Base-by-base conservation (phyloP, 2,797 vertebrate genomes). In the Amniataba percoides region DNA sequence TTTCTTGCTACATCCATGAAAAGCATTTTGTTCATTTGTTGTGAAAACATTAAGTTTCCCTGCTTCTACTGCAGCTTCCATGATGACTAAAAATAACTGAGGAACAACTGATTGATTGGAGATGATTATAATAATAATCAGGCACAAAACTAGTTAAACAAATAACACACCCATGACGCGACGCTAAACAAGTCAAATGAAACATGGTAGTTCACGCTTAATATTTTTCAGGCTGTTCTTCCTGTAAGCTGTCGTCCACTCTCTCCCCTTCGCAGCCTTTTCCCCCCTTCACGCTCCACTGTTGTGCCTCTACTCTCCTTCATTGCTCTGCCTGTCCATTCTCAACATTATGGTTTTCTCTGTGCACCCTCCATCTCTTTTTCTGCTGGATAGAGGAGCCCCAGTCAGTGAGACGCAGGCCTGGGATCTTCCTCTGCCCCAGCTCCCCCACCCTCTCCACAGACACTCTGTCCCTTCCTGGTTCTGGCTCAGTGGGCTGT, bases 391-490 rank as follows among this genome's bases (percentile, higher is more conserved):
- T 93, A 97, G 97, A 95, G 89, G 90, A 87, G 86, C 87, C 86
- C 94, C 92, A 87, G 73, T 93, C 95, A 83, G 27, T 85, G 94
- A 88, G 90, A 85, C 45, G 78, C 88, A 94, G 96, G 92, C 95
- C 94, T 93, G 95, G 96, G 95, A 96, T 96, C 92, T 97, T 95
- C 95, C 95, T 96, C 92, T 97, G 94, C 94, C 97, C 98, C 94
- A 98, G 96, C 93, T 96, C 96, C 95, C 97, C 97, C 83, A 79
- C 95, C 93, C 96, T 97, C 90, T 95, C 95, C 92, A 95, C 93
- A 92, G 95, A 94, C 88, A 95, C 92, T 93, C 95, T 96, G 91
- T 95, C 95, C 94, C 91, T 96, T 93, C 96, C 92, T 93, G 94
- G 95, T 91, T 92, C 95, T 94, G 95, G 94, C 95, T 87, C 93